phyloP scores from a whole-genome alignment of 2,113 vertebrate species.

The Dicaeum eximium region DNA sequence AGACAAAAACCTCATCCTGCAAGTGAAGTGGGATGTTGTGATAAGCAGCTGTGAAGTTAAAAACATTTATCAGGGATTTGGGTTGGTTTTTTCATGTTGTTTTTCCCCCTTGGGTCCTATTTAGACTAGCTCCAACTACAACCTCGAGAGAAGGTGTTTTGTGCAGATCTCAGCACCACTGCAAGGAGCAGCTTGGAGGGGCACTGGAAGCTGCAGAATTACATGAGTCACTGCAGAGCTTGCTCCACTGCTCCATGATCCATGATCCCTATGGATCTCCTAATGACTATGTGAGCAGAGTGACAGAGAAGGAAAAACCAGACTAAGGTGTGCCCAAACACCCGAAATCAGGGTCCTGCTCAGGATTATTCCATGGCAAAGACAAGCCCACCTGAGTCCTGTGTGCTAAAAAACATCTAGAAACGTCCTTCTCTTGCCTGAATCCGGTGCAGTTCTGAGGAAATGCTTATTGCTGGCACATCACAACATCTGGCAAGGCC shows the following conservation, averaged over 20 bases:
- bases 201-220: not conserved
- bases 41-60: not conserved
- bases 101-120: not conserved
- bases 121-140: not conserved
- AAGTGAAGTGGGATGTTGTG: not conserved
- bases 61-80: not conserved
- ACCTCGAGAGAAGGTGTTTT: not conserved
- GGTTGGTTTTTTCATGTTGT: rapidly evolving
- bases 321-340: not conserved
- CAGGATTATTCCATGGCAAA: not conserved
- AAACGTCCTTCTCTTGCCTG: not conserved
- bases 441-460: not conserved
- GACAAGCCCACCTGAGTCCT: not conserved
- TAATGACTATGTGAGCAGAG: not conserved
- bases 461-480: not conserved
- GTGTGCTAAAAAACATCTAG: not conserved
- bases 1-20: not conserved
- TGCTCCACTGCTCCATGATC: rapidly evolving
- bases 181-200: not conserved
- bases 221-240: not conserved
- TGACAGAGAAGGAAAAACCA: not conserved
- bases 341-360: not conserved
- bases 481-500: not conserved
- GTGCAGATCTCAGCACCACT: not conserved
- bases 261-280: not conserved